phyloP scores from a whole-genome alignment of 2,888 invertebrate genomes.

The Yponomeuta sedellus region DNA sequence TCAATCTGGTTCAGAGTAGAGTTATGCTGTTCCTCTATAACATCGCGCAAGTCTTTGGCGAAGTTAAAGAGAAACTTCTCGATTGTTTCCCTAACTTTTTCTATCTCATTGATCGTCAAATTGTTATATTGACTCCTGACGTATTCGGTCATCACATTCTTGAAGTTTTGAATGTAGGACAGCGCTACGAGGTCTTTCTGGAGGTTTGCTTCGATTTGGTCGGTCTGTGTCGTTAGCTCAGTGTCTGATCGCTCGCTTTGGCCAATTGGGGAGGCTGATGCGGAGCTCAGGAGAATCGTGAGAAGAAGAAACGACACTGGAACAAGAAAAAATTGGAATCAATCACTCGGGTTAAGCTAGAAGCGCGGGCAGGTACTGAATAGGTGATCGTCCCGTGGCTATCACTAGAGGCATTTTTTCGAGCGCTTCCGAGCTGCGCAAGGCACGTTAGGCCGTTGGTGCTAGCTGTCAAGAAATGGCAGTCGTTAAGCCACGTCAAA shows the following conservation, averaged over 20 bases:
- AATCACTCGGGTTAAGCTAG: too few species aligned
- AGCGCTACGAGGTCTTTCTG: slow-evolving; percentile 20
- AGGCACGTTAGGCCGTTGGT: too few species aligned
- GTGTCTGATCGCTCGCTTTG: background rate
- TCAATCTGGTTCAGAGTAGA: slow-evolving; percentile 14
- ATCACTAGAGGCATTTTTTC: too few species aligned
- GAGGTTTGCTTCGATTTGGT: background rate
- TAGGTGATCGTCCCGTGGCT: too few species aligned
- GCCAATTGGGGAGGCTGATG: background rate
- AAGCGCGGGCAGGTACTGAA: too few species aligned
- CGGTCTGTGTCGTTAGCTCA: background rate
- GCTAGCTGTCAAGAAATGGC: too few species aligned
- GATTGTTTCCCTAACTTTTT: slow-evolving; percentile 26
- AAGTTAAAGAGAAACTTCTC: slow-evolving; percentile 34
- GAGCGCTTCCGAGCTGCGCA: too few species aligned
- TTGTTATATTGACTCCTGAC: slow-evolving; percentile 27
- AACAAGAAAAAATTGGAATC: background rate
- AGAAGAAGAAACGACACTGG: background rate
- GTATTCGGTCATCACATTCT: slow-evolving; percentile 29
- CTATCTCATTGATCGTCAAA: slow-evolving; percentile 23
- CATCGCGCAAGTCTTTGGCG: slow-evolving; percentile 30
- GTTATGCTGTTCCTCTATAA: slow-evolving; percentile 21
- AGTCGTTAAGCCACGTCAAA: too few species aligned
- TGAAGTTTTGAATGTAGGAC: slow-evolving; percentile 29
- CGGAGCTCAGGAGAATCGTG: background rate